Conservation (phyloP, 2,797 vertebrate genomes). For the Martes flavigula region DNA sequence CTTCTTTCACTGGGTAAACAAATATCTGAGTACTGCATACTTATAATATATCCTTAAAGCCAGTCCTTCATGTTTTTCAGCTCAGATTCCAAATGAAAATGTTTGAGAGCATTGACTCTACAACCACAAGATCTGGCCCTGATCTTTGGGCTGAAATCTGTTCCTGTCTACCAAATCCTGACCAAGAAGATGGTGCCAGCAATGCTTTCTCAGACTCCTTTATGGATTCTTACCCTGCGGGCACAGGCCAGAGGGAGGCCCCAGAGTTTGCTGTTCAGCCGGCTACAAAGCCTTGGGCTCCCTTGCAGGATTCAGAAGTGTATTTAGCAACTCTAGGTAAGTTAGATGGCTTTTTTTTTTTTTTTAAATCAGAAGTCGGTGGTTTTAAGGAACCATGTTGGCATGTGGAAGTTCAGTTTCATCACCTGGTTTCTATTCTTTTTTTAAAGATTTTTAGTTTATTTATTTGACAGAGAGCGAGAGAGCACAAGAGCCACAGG, state of each 20-base stretch:
- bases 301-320: slow-evolving; percentile 94
- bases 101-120: slow-evolving; percentile 89
- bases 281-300: slow-evolving; percentile 89
- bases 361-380: neutral
- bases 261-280: neutral
- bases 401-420: slow-evolving; percentile 13
- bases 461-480: neutral
- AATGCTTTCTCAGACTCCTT: slow-evolving; percentile 92
- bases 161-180: slow-evolving; percentile 86
- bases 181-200: slow-evolving; percentile 65
- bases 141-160: slow-evolving; percentile 97
- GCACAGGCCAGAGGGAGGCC: neutral
- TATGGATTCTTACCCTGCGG: slow-evolving; percentile 58
- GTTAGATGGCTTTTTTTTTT: slow-evolving; percentile 31
- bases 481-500: neutral
- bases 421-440: neutral
- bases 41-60: neutral
- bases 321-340: slow-evolving; percentile 96
- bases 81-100: slow-evolving; percentile 84
- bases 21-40: neutral
- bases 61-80: slow-evolving; percentile 65
- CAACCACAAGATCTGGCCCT: slow-evolving; percentile 85
- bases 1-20: neutral
- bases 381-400: slow-evolving; percentile 2
- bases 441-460: neutral